Conservation (phyloP, 2,888 invertebrate species). For the Drosophila mulleri region DNA sequence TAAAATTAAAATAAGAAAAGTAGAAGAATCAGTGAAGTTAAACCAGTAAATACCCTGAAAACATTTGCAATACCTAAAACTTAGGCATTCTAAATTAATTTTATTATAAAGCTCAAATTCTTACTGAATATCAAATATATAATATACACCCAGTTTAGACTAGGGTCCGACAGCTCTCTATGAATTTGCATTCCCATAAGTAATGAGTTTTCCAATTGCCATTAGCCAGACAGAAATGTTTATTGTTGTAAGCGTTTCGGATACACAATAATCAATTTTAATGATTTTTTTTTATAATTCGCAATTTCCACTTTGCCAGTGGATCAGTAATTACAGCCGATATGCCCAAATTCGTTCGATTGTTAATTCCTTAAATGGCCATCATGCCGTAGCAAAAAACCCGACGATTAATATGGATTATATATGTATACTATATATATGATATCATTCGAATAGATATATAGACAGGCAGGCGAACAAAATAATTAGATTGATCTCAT, state of each 20-base stretch:
- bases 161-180: background rate
- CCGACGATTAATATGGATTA: background rate
- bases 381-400: background rate
- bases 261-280: background rate
- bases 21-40: background rate
- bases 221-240: background rate
- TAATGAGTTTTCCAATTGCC: background rate
- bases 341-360: background rate
- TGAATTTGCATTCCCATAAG: background rate
- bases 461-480: background rate
- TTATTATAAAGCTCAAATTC: background rate
- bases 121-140: background rate
- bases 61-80: background rate
- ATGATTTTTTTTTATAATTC: slow-evolving; percentile 1
- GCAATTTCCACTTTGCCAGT: background rate
- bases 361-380: background rate
- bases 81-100: background rate
- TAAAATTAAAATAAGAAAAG: background rate
- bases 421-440: background rate
- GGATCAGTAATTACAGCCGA: background rate
- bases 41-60: background rate
- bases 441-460: background rate
- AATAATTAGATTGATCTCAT: background rate
- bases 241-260: background rate
- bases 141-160: background rate